Evolutionary conservation across 2,888 invertebrate genomes (phyloP), one percentile per base, ranked within the genome.

Genomic region (Drosophila lutescens): DNA sequence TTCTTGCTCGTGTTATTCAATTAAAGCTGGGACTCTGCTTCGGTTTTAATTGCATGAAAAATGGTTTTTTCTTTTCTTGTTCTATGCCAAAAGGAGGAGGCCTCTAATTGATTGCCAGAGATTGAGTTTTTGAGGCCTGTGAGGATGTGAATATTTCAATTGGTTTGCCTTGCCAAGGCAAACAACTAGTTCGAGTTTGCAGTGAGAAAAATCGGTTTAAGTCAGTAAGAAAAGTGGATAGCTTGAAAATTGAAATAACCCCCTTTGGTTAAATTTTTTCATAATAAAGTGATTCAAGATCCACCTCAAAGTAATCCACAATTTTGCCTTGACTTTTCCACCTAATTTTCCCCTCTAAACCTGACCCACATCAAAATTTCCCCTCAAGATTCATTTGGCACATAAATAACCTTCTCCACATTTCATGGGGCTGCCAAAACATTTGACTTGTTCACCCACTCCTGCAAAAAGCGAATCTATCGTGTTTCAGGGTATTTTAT

Each of bases 11-110:
- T 78, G 82, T 84, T 87, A 87, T 89, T 83, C 82, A 87, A 89
- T 89, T 87, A 81, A 84, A 72, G 69, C 61, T 66, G 50, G 65
- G 74, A 61, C 79, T 56, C 32, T 53, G 36, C 50, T 69, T 73
- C 66, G 50, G 36, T 78, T 81, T 83, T 89, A 83, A 87, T 83
- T 81, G 88, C 74, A 76, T 71, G 79, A 73, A 81, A 85, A 81
- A 78, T 85, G 69, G 41, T 72, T 80, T 77, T 69, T 53, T 60
- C 73, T 73, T 69, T 53, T 50, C 58, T 69, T 66, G 62, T 74
- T 55, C 51, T 40, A 38, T 17, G 57, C 7, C 13, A 23, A 9
- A 9, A 74, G n/a, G 23, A 36, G 17, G 51, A 38, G 15, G n/a
- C 50, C 34, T 40, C 56, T 63, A 63, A 63, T 63, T 63, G 67